phyloP scores from a whole-genome alignment of 1,140 invertebrate species.

The Pemphigus obesinymphae region DNA sequence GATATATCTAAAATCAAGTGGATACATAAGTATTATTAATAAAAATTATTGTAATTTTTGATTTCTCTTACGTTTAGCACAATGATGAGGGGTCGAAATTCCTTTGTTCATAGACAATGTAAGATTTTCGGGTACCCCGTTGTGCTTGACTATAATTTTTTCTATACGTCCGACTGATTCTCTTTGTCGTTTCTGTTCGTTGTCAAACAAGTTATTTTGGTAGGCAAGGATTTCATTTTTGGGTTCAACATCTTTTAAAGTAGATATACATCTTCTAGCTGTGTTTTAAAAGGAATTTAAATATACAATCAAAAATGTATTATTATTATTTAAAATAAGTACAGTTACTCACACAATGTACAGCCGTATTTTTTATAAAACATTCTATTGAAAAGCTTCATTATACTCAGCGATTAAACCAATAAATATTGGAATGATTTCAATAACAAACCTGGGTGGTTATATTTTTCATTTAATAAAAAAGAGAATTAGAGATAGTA shows the following conservation, averaged over 20 bases:
- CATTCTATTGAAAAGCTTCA: slow-evolving; percentile 7
- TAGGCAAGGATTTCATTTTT: slow-evolving; percentile 17
- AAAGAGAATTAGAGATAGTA: too few relatives aligned
- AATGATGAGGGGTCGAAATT: slow-evolving; percentile 87
- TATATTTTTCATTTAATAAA: too few relatives aligned
- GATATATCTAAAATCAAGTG: slow-evolving; percentile 59
- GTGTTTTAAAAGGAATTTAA: too few relatives aligned
- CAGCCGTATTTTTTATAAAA: background rate
- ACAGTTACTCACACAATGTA: background rate
- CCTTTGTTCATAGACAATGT: slow-evolving; percentile 86
- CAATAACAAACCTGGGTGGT: too few relatives aligned
- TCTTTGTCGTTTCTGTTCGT: slow-evolving; percentile 69
- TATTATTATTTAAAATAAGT: background rate
- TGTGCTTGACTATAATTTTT: slow-evolving; percentile 83
- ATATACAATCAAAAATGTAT: background rate
- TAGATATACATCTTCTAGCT: background rate
- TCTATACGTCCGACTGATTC: slow-evolving; percentile 74
- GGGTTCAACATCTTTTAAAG: background rate
- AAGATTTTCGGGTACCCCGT: slow-evolving; percentile 66
- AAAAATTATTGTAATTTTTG: background rate
- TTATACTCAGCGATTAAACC: background rate
- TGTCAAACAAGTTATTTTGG: slow-evolving; percentile 67
- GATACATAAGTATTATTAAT: background rate
- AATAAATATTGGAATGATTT: too few relatives aligned
- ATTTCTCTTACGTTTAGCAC: slow-evolving; percentile 73